Percentiles rank a stretch among this genome's conserved stretches.
phyloP scores from a whole-genome alignment of 2,113 vertebrate genomes.

The Beaufortia kweichowensis region DNA sequence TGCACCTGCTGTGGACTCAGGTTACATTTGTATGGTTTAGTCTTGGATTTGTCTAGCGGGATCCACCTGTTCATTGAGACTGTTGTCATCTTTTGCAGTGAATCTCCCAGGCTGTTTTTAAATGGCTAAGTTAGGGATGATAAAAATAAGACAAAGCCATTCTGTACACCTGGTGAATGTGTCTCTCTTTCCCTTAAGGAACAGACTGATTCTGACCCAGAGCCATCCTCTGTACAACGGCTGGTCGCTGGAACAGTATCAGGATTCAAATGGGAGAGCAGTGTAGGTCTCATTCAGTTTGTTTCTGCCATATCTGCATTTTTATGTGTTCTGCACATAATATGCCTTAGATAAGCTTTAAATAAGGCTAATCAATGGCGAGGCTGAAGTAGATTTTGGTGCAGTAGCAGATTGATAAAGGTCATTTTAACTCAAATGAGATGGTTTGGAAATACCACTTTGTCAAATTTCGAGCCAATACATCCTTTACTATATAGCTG shows the following conservation, averaged over 20 bases:
- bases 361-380: not conserved
- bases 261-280: slow-evolving; percentile 94
- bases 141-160: not conserved
- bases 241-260: slow-evolving; percentile 88
- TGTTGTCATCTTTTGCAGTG: slow-evolving; percentile 32
- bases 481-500: not conserved
- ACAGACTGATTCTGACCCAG: slow-evolving; percentile 92
- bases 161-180: slow-evolving; percentile 65
- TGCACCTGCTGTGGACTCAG: slow-evolving; percentile 25
- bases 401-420: not conserved
- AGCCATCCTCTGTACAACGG: slow-evolving; percentile 91
- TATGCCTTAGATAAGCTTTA: not conserved
- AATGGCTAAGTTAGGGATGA: slow-evolving; percentile 12
- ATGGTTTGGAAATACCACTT: not conserved
- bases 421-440: not conserved
- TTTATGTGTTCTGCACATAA: slow-evolving; percentile 55
- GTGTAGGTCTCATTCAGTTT: slow-evolving; percentile 74
- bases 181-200: slow-evolving; percentile 80
- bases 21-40: slow-evolving; percentile 9
- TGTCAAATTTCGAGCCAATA: not conserved
- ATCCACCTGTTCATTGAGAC: not conserved
- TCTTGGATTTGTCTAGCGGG: not conserved
- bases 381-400: not conserved
- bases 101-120: slow-evolving; percentile 8
- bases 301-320: slow-evolving; percentile 64